Conservation (phyloP, 2,113 vertebrate genomes). For the Brachyhypopomus occidentalis region DNA sequence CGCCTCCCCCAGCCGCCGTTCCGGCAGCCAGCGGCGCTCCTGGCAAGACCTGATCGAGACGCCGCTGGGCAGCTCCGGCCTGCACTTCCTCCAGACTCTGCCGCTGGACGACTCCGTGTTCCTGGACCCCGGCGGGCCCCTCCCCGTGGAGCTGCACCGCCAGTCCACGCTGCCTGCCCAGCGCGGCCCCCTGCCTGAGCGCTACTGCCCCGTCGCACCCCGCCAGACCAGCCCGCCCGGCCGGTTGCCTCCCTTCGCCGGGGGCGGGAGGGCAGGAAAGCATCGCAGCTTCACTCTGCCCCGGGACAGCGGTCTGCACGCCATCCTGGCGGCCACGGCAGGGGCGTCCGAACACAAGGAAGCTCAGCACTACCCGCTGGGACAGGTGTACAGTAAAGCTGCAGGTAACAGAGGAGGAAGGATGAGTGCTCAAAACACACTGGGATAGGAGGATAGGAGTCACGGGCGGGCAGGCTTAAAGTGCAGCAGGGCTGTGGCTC, state of each 20-base stretch:
- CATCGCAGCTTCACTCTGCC: conserved; percentile 96
- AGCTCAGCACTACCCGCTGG: conserved; percentile 77
- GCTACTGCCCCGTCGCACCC: conserved; percentile 83
- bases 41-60: conserved; percentile 98
- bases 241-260: conserved; percentile 58
- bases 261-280: conserved; percentile 78
- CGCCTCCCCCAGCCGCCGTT: conserved; percentile 85
- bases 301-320: conserved; percentile 92
- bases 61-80: conserved; percentile 83
- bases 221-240: conserved; percentile 62
- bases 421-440: not conserved
- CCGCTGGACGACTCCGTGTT: conserved; percentile 87
- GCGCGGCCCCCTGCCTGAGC: conserved; percentile 89
- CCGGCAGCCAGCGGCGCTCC: conserved; percentile 87
- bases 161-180: conserved; percentile 93
- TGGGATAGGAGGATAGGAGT: too few relatives aligned
- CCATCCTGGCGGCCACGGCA: conserved; percentile 83
- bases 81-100: conserved; percentile 95
- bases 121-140: conserved; percentile 73
- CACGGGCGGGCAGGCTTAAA: too few relatives aligned
- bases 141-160: conserved; percentile 88
- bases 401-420: conserved; percentile 62
- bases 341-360: conserved; percentile 79
- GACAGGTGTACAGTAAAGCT: conserved; percentile 72
- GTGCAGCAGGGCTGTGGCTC: too few relatives aligned